Evolutionary conservation across 2,888 invertebrate genomes (phyloP).

Genomic region (Choreutis nemorana): DNA sequence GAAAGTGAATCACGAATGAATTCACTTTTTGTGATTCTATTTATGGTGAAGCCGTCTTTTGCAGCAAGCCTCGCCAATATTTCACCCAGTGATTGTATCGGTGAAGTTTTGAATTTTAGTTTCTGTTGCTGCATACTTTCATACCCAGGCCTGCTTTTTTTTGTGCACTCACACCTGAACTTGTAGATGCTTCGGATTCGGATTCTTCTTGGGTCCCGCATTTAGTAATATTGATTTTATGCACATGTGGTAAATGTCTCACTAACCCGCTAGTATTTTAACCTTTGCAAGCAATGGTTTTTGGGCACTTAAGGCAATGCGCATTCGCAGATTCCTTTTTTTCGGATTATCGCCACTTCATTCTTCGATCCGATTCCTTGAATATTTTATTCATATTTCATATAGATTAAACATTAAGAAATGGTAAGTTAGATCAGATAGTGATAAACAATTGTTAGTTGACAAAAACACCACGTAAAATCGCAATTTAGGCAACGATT

Average conservation of each 20-base stretch:
- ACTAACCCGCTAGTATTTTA: constrained; percentile 4
- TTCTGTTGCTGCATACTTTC: constrained; percentile 1
- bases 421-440: too few species aligned
- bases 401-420: too few species aligned
- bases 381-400: too few species aligned
- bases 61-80: constrained; percentile 5
- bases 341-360: too few species aligned
- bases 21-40: constrained; percentile 9
- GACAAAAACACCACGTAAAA: too few species aligned
- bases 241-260: constrained; percentile 5
- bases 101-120: constrained; percentile 1
- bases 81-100: constrained; percentile 5
- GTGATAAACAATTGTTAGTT: too few species aligned
- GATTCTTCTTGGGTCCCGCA: constrained; percentile 2
- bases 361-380: too few species aligned
- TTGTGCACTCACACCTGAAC: constrained; percentile 3
- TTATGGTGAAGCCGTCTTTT: constrained; percentile 6
- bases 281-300: constrained; percentile 4
- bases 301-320: constrained; percentile 5
- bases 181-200: constrained; percentile 3
- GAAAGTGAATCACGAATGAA: constrained; percentile 8
- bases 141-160: constrained; percentile 3
- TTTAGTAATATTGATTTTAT: constrained; percentile 5
- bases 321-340: constrained; percentile 4
- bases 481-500: too few species aligned